phyloP scores from a whole-genome alignment of 2,888 invertebrate species.

The Caenorhabditis sp. region DNA sequence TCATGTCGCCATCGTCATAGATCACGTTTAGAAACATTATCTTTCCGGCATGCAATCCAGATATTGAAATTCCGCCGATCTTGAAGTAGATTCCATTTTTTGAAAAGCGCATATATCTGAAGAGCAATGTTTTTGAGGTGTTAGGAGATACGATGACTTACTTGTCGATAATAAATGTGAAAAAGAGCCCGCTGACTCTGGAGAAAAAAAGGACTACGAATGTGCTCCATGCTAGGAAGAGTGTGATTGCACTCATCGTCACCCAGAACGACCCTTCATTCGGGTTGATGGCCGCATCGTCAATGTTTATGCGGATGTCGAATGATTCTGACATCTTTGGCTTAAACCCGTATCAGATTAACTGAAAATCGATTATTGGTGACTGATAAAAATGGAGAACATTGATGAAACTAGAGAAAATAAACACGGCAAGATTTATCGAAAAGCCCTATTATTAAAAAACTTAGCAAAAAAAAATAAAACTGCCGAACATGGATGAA shows the following conservation, averaged over 20 bases:
- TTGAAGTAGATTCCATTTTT: slow-evolving; percentile 64
- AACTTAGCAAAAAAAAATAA: background rate
- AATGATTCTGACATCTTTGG: slow-evolving; percentile 43
- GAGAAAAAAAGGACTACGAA: slow-evolving; percentile 72
- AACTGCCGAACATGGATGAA: background rate
- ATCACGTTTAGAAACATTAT: slow-evolving; percentile 94
- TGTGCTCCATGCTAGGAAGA: slow-evolving; percentile 68
- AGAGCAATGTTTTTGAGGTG: background rate
- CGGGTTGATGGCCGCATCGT: slow-evolving; percentile 24
- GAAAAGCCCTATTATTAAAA: background rate
- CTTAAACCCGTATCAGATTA: slow-evolving; percentile 31
- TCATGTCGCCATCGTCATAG: slow-evolving; percentile 93
- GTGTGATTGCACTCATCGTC: slow-evolving; percentile 57
- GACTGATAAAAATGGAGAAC: background rate
- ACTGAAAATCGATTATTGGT: slow-evolving; percentile 15
- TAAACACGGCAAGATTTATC: no score
- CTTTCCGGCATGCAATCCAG: slow-evolving; percentile 93
- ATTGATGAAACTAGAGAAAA: no score
- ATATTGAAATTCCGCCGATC: slow-evolving; percentile 90
- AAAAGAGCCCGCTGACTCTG: slow-evolving; percentile 65
- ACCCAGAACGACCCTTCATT: slow-evolving; percentile 46
- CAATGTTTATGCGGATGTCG: slow-evolving; percentile 33
- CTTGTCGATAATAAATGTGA: slow-evolving; percentile 69
- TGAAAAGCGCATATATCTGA: slow-evolving; percentile 60
- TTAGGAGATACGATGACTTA: slow-evolving; percentile 22